phyloP scores from a whole-genome alignment of 2,113 vertebrate species.

The Dermatemys mawii region DNA sequence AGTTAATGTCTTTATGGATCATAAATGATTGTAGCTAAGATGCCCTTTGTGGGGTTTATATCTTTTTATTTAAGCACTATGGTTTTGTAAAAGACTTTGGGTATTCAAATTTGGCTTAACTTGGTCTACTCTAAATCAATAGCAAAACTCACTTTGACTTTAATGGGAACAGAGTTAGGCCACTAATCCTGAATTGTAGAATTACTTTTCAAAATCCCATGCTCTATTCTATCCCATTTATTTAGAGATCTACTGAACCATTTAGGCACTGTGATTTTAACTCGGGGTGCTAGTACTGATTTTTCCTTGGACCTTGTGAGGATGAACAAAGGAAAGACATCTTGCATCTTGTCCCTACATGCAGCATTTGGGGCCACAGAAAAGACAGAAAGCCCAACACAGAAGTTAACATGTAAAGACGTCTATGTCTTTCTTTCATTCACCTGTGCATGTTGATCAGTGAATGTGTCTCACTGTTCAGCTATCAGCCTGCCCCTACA shows the following conservation, averaged over 20 bases:
- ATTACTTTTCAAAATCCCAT: neutral
- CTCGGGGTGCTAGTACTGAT: neutral
- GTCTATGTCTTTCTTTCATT: neutral
- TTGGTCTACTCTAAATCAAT: neutral
- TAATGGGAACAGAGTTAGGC: neutral
- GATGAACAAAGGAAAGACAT: neutral
- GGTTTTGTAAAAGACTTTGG: neutral
- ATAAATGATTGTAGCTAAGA: neutral
- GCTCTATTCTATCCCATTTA: neutral
- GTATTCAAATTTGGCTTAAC: neutral
- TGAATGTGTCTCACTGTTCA: neutral
- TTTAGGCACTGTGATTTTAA: neutral
- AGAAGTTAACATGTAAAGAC: neutral
- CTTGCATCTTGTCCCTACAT: neutral
- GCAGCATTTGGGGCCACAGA: neutral
- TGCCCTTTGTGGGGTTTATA: neutral
- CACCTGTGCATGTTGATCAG: neutral
- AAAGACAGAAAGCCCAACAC: neutral
- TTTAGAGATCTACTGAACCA: neutral
- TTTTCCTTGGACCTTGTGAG: neutral
- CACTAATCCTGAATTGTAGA: neutral
- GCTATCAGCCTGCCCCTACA: too few relatives aligned
- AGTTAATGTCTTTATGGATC: neutral
- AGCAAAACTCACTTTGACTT: neutral
- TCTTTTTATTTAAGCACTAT: neutral